Percentiles rank a stretch among this genome's conserved stretches.
Evolutionary conservation across 2,113 vertebrate species (phyloP).

Genomic region (Rhipidura dahli): DNA sequence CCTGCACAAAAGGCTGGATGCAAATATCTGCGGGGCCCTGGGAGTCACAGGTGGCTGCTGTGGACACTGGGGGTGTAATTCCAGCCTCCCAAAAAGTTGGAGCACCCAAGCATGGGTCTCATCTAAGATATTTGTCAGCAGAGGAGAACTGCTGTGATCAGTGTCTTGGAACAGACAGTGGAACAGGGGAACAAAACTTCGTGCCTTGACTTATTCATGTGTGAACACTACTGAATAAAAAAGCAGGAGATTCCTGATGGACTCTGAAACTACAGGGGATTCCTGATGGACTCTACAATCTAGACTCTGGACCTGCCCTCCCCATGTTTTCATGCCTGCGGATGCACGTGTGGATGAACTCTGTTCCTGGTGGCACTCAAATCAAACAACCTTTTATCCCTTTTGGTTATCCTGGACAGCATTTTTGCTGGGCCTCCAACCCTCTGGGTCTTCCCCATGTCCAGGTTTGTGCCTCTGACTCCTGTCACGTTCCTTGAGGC

Average conservation of each 20-base stretch:
- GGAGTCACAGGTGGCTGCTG: background rate
- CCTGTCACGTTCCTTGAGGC: background rate
- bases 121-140: background rate
- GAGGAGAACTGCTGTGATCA: background rate
- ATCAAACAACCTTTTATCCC: background rate
- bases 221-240: background rate
- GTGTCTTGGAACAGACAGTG: background rate
- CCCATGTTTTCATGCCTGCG: background rate
- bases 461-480: background rate
- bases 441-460: background rate
- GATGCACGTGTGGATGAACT: accelerated
- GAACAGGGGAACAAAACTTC: background rate
- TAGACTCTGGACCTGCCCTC: too few relatives aligned
- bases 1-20: background rate
- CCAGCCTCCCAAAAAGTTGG: background rate
- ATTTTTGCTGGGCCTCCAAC: background rate
- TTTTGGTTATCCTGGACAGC: background rate
- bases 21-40: background rate
- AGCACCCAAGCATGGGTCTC: background rate
- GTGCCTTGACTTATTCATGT: accelerated
- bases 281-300: background rate
- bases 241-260: background rate
- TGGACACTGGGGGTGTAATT: background rate
- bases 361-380: background rate
- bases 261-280: background rate